Evolutionary conservation across 2,797 vertebrate species (phyloP), one percentile per base, ranked within the genome.

Genomic region (Synaphobranchus kaupii): DNA sequence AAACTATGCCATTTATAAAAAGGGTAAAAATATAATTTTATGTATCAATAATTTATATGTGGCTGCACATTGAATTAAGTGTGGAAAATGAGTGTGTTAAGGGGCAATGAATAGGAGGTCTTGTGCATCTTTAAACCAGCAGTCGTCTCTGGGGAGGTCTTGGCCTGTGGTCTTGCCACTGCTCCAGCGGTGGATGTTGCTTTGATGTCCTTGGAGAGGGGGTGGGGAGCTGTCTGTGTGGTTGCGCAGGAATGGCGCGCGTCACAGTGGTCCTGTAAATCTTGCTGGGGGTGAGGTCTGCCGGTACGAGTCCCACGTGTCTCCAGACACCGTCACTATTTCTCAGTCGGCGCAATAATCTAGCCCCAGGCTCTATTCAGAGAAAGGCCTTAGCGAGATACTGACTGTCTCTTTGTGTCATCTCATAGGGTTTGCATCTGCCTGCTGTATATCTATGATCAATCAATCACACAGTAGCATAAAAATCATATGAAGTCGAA

Each of bases 131-230:
- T 81, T 48, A 12, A 81, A 81, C 47, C 78, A 22, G 22, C 78
- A n/a, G 78, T 1, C 90, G 86, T 31, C 83, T 60, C 66, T 4
- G 78, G 78, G 44, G 78, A 50, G 20, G 22, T 50, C 25, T 81
- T 48, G 17, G 78, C 10, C 22, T 81, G 47, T 81, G 47, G 78
- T 81, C 44, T 81, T 50, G 47, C 44, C 44, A 10, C 22, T n/a
- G 25, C 78, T 28, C 44, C 47, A 50, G n/a, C 71, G 81, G 84
- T 82, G 73, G 83, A 84, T 87, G 83, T 71, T 78, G 81, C 88
- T 89, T 85, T 47, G 84, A 82, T 60, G 44, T 73, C 63, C 76
- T 28, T 66, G 83, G 58, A 47, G 25, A 22, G 20, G 85, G 81
- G 56, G 56, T 1, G 15, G 63, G 63, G 78, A 20, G 7, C 17